phyloP scores from a whole-genome alignment of 1,140 invertebrate genomes.

The Acromyrmex heyeri region DNA sequence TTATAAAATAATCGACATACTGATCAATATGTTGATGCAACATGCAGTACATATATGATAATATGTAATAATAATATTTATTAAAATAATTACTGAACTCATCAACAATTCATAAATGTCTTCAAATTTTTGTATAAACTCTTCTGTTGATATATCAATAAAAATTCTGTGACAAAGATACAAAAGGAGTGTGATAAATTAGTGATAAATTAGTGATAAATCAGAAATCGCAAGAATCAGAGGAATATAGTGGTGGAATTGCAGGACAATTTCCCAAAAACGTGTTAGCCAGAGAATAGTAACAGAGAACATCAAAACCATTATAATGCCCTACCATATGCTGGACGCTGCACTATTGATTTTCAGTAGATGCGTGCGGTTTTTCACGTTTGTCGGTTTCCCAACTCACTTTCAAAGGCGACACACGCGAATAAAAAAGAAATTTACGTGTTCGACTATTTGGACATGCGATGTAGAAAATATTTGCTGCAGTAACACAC shows the following conservation, averaged over 20 bases:
- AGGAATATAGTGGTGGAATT: constrained; percentile 31
- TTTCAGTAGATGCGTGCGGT: constrained; percentile 77
- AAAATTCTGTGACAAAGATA: neutral
- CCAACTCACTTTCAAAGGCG: constrained; percentile 65
- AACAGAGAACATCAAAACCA: constrained; percentile 59
- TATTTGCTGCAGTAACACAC: constrained; percentile 20
- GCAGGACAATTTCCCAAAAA: constrained; percentile 50
- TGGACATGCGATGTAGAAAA: constrained; percentile 29
- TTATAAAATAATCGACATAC: no score
- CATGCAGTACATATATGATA: no score
- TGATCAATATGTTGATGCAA: no score
- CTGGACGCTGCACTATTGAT: constrained; percentile 75
- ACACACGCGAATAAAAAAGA: constrained; percentile 33
- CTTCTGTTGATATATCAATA: neutral
- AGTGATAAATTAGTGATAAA: constrained; percentile 4
- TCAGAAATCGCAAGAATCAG: constrained; percentile 36
- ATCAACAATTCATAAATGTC: neutral
- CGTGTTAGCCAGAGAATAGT: constrained; percentile 25
- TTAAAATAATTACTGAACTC: neutral
- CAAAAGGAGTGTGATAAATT: neutral
- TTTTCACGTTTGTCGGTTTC: constrained; percentile 66
- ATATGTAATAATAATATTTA: no score
- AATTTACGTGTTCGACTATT: constrained; percentile 24
- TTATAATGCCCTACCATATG: constrained; percentile 39
- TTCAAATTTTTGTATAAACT: neutral